Evolutionary conservation across 2,888 invertebrate genomes (phyloP), one percentile per base, ranked within the genome.

Genomic region (Athalia cordata): DNA sequence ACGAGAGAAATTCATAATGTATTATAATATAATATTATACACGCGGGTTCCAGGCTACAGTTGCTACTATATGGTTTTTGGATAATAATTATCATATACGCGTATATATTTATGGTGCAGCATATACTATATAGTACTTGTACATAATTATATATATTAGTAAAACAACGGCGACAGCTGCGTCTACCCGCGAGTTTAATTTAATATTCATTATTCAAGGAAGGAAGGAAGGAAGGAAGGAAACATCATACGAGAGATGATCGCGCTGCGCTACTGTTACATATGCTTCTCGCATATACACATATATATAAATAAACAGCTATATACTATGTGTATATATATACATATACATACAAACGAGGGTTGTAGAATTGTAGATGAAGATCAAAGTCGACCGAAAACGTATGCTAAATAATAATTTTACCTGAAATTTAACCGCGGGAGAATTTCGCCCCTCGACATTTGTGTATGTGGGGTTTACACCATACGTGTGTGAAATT

Each of bases 181-280:
- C 64, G 64, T 64, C n/a, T 64, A 64, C 64, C 64, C 29, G 45
- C 45, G 43, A 43, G 45, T 64, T 29, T 64, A 64, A 64, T 64
- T 64, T 64, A 29, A 6, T 64, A 64, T 64, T 64, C 64, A 64
- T 64, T 64, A 64, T 64, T 64, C 64, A 64, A 5, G 7, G 45
- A 64, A 64, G 64, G 64, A 64, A 64, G 29, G 64, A 64, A 64
- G 29, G 29, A 29, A 29, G 29, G 29, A 29, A 29, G 29, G 29
- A 29, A 29, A 29, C 29, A 29, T 29, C 29, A 29, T 29, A 29
- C 29, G 29, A 29, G 29, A 29, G 4, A 11, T 55, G 9, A 55
- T 55, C 9, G 9, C n/a, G n/a, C 55, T 11, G 55, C 55, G n/a
- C 9, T n/a, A 11, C 55, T 7, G 6, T 55, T 7, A 6, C 55